phyloP scores from a whole-genome alignment of 2,113 vertebrate species.

The Xiphias gladius region DNA sequence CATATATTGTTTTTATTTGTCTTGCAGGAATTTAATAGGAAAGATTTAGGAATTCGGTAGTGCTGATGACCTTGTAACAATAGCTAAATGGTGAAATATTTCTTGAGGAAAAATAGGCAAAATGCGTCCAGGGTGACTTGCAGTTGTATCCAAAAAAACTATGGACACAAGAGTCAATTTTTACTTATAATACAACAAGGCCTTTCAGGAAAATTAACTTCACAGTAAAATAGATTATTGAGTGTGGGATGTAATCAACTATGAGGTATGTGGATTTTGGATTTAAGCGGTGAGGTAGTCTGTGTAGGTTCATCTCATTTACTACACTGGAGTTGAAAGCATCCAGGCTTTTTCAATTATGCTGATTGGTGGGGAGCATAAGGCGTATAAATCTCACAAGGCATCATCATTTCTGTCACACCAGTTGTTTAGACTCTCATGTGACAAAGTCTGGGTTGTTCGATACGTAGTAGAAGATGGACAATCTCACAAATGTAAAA shows the following conservation, averaged over 20 bases:
- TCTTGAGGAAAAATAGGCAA: neutral
- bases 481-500: slow-evolving; percentile 24
- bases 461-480: neutral
- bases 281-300: neutral
- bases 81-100: neutral
- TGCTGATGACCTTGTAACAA: neutral
- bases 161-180: neutral
- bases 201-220: slow-evolving; percentile 26
- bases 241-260: neutral
- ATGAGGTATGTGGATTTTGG: neutral
- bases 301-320: neutral
- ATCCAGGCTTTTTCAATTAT: no score
- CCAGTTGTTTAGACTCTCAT: neutral
- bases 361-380: no score
- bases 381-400: no score
- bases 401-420: neutral
- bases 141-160: neutral
- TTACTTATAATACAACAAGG: neutral
- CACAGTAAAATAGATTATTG: slow-evolving; percentile 6
- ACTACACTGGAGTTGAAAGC: no score
- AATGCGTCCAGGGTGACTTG: neutral
- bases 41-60: slow-evolving; percentile 2
- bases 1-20: slow-evolving; percentile 8
- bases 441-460: neutral
- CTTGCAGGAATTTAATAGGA: slow-evolving; percentile 18